Base-by-base conservation (phyloP, 2,797 vertebrate species). In the Liparis tanakae region DNA sequence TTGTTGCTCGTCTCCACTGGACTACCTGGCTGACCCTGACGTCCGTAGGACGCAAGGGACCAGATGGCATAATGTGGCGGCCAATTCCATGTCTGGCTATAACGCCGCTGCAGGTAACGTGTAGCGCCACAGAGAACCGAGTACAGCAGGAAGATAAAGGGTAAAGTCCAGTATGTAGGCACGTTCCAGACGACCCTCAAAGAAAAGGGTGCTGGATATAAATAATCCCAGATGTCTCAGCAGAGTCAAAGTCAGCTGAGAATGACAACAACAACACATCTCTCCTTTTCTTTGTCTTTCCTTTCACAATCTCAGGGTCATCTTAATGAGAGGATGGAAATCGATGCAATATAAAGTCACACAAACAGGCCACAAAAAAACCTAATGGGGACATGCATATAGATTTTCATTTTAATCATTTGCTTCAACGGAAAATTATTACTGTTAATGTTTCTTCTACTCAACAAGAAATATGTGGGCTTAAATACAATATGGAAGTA, bases 51-150 rank as follows among this genome's bases (percentile, higher is more conserved):
- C 61, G 59, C 59, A 55, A 70, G 30, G 66, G 64, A 89, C 85
- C 91, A 93, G 93, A 93, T 93, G 92, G 91, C 80, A 13, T 22
- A 64, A 64, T 64, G 61, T 53, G 80, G 74, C 39, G 67, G 85
- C 82, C 87, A 84, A 87, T 54, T 88, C 77, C n/a, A 43, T 83
- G 87, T 90, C 90, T 86, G 87, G 64, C 80, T 81, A 78, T 81
- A 81, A 83, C 76, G 7, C 82, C 55, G 36, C 79, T 72, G 81
- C 73, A 76, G 67, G 78, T 39, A 44, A 74, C 14, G 71, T 43
- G 70, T 71, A 73, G 75, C 0, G 76, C 34, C 51, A 25, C 10
- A 10, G 54, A 62, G 17, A 39, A 69, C 58, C 1, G 65, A 65
- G 51, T 64, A 68, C 51, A 75, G 13, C 15, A 64, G 64, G 33